These are phyloP conservation scores for Athalia cordata DNA, from an alignment of 2,888 invertebrate genomes.

Conservation along the genomic window DNA sequence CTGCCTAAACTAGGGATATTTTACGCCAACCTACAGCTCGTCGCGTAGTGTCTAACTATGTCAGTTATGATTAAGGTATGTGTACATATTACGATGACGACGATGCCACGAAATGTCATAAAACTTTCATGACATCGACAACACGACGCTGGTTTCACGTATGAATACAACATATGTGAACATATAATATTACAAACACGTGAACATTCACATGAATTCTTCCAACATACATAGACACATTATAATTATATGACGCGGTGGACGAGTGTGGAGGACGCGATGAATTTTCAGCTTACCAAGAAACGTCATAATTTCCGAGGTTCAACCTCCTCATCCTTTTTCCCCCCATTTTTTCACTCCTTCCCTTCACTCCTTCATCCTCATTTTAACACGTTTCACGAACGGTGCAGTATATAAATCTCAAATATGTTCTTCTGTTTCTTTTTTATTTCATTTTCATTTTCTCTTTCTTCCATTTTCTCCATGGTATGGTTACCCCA, in stretches of 20 bases:
- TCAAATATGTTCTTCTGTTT: too few relatives aligned
- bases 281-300: constrained; percentile 24
- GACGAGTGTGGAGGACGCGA: neutral
- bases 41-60: too few relatives aligned
- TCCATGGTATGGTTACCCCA: too few relatives aligned
- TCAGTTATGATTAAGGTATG: too few relatives aligned
- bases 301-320: constrained; percentile 30
- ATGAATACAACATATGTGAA: too few relatives aligned
- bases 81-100: neutral
- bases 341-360: neutral
- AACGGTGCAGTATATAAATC: too few relatives aligned
- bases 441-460: too few relatives aligned
- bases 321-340: neutral
- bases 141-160: too few relatives aligned
- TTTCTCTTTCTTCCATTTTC: too few relatives aligned
- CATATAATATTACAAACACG: neutral
- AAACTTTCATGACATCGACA: neutral
- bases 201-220: neutral
- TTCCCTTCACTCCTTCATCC: neutral
- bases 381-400: too few relatives aligned
- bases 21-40: too few relatives aligned
- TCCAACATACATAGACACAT: neutral
- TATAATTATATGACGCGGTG: neutral
- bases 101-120: constrained; percentile 5
- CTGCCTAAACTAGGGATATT: too few relatives aligned